phyloP scores from a whole-genome alignment of 2,888 invertebrate genomes.

The Colostygia pectinataria region DNA sequence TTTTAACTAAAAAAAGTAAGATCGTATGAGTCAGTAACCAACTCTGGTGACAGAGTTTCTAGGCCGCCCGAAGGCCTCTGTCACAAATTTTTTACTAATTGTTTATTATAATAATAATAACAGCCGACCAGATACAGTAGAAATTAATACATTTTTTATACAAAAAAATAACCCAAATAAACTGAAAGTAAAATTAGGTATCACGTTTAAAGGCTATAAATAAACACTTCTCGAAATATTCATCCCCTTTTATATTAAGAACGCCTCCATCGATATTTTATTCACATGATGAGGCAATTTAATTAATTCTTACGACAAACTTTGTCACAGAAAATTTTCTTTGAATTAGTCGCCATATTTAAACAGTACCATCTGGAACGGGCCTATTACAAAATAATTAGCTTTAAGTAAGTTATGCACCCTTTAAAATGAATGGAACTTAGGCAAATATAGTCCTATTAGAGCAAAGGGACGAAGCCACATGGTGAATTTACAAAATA shows the following conservation, averaged over 20 bases:
- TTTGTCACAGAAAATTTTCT: conserved; percentile 64
- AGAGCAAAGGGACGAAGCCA: conserved; percentile 66
- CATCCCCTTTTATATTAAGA: conserved; percentile 20
- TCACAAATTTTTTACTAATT: no score
- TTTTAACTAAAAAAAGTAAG: no score
- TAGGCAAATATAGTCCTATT: conserved; percentile 68
- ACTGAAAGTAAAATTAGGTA: no score
- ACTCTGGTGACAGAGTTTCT: no score
- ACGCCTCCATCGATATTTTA: conserved; percentile 46
- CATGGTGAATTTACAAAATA: conserved; percentile 70
- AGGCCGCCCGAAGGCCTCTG: no score
- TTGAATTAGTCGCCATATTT: conserved; percentile 58
- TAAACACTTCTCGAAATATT: no score
- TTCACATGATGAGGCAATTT: conserved; percentile 54
- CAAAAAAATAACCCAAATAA: no score
- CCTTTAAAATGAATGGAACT: conserved; percentile 78
- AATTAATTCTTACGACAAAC: conserved; percentile 63
- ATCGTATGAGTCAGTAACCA: no score
- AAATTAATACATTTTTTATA: no score
- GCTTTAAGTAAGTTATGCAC: conserved; percentile 78
- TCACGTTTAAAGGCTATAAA: no score
- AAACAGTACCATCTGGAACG: conserved; percentile 70
- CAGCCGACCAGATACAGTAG: no score
- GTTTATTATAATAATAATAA: no score
- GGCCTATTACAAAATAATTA: conserved; percentile 80